Evolutionary conservation across 2,113 vertebrate species (phyloP).

Genomic region (Indri indri): DNA sequence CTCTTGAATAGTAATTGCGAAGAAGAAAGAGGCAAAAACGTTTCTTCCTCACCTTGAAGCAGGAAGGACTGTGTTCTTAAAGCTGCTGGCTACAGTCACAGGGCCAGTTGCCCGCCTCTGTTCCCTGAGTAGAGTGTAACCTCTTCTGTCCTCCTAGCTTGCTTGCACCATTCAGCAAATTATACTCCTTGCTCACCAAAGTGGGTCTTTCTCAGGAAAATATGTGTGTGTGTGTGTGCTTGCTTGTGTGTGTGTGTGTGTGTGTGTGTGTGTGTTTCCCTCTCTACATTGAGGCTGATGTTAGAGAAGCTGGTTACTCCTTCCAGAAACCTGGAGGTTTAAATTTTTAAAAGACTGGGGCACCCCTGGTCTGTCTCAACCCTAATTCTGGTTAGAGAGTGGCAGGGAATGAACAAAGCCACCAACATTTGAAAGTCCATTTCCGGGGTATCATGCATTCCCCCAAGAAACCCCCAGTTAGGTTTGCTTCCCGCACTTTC

Average conservation of each 20-base stretch:
- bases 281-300: constrained; percentile 60
- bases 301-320: constrained; percentile 72
- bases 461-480: not conserved
- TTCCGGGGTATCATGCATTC: not conserved
- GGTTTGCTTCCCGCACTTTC: not conserved
- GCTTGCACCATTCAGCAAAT: constrained; percentile 78
- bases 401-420: constrained; percentile 38
- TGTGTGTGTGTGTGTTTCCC: not conserved
- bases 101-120: constrained; percentile 47
- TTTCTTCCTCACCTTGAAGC: constrained; percentile 53
- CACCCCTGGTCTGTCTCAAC: constrained; percentile 1
- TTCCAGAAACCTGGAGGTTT: constrained; percentile 77
- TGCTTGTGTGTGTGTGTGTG: not conserved
- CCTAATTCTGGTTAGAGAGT: constrained; percentile 18
- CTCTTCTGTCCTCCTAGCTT: constrained; percentile 59
- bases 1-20: constrained; percentile 56
- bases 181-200: constrained; percentile 59
- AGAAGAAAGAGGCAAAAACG: constrained; percentile 58
- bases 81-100: constrained; percentile 45
- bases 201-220: constrained; percentile 78
- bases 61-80: constrained; percentile 59
- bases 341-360: constrained; percentile 52
- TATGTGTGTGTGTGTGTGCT: constrained; percentile 62
- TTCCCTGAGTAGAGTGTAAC: constrained; percentile 61
- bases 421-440: constrained; percentile 12